phyloP scores from a whole-genome alignment of 2,113 vertebrate species.

The Ellobius talpinus region DNA sequence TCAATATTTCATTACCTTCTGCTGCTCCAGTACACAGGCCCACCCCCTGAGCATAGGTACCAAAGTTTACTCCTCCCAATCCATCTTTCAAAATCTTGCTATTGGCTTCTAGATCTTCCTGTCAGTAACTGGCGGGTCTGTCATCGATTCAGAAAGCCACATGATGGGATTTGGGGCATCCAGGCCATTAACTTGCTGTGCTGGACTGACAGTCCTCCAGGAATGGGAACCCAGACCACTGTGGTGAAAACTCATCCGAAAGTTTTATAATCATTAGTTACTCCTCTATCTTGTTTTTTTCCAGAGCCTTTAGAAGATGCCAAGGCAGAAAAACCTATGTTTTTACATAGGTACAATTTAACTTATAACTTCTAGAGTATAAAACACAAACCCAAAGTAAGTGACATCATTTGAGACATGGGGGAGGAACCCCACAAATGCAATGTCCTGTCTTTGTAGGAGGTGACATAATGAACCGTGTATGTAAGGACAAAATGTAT shows the following conservation, averaged over 20 bases:
- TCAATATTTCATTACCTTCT: background rate
- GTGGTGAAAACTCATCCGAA: rapidly evolving
- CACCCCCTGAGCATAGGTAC: background rate
- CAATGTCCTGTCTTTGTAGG: background rate
- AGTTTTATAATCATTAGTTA: background rate
- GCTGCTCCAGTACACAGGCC: background rate
- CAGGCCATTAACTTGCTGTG: background rate
- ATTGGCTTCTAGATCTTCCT: background rate
- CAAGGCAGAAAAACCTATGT: background rate
- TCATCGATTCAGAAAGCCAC: background rate
- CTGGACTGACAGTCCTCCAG: background rate
- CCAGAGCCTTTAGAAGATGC: background rate
- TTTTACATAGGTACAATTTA: background rate
- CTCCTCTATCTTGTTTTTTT: rapidly evolving
- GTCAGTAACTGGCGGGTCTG: rapidly evolving
- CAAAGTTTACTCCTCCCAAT: background rate
- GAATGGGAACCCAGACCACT: rapidly evolving
- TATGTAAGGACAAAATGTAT: background rate
- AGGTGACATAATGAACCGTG: background rate
- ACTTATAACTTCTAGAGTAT: background rate
- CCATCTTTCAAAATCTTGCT: background rate
- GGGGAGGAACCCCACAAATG: background rate
- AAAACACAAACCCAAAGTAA: background rate
- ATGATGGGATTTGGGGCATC: background rate
- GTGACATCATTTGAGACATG: background rate